These are phyloP conservation scores for Nyleta sp. DNA, from an alignment of 2,888 invertebrate genomes.

Conservation along the genomic window DNA sequence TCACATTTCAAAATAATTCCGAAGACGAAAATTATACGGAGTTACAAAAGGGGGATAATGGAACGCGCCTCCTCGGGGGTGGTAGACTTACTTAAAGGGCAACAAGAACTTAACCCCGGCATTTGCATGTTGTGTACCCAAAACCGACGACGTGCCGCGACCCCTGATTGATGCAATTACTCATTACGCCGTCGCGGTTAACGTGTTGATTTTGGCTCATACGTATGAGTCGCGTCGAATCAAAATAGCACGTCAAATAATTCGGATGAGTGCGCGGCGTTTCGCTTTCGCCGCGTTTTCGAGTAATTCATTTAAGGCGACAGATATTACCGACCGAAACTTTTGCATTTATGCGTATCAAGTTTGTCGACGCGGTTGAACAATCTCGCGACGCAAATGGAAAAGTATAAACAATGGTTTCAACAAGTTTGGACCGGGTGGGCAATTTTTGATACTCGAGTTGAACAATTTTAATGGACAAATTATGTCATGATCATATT, in stretches of 20 bases:
- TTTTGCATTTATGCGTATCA: not conserved
- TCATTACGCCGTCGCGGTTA: conserved; percentile 46
- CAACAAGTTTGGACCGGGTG: no score
- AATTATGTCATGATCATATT: no score
- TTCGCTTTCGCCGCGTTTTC: not conserved
- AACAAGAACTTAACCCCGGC: conserved; percentile 38
- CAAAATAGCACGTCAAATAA: conserved; percentile 21
- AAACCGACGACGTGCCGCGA: conserved; percentile 35
- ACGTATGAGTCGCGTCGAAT: conserved; percentile 23
- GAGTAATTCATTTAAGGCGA: conserved; percentile 20
- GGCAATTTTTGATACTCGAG: no score
- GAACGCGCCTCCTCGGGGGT: conserved; percentile 36
- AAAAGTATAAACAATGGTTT: no score
- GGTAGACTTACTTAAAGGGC: conserved; percentile 36
- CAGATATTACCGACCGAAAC: not conserved
- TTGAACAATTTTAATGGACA: no score
- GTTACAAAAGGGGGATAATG: conserved; percentile 58
- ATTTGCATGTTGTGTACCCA: conserved; percentile 51
- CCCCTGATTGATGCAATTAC: conserved; percentile 67
- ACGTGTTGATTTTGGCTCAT: conserved; percentile 34
- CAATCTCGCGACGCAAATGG: no score
- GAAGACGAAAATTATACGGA: conserved; percentile 67
- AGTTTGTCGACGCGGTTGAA: not conserved
- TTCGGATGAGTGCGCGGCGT: conserved; percentile 22
- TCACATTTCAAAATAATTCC: conserved; percentile 63